phyloP scores from a whole-genome alignment of 2,113 vertebrate species.

The Trematocara marginatum region DNA sequence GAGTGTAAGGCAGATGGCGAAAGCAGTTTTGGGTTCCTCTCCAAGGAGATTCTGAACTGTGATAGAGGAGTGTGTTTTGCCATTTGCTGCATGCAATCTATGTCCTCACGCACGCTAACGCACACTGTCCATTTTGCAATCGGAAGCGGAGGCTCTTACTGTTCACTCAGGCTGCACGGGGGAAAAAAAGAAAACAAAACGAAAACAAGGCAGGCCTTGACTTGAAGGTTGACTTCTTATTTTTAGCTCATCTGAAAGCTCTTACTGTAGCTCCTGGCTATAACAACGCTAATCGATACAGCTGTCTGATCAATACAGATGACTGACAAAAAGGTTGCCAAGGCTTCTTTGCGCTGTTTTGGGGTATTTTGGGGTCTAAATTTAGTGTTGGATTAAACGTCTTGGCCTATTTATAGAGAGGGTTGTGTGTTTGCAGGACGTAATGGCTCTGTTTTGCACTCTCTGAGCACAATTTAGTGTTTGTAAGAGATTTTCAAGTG shows the following conservation, averaged over 20 bases:
- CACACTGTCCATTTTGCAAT: slow-evolving; percentile 28
- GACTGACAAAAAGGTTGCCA: slow-evolving; percentile 48
- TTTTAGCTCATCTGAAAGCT: slow-evolving; percentile 57
- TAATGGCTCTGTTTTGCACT: slow-evolving; percentile 6
- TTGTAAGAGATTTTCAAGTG: slow-evolving; percentile 42
- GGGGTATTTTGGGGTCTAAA: slow-evolving; percentile 32
- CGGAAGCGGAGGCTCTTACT: neutral
- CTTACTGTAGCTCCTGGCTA: slow-evolving; percentile 47
- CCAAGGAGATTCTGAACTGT: neutral
- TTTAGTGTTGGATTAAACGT: slow-evolving; percentile 32
- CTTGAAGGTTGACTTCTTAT: slow-evolving; percentile 42
- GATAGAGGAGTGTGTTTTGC: neutral
- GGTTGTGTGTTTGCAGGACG: neutral
- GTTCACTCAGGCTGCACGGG: neutral
- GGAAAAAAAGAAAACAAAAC: neutral
- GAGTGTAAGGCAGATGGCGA: neutral
- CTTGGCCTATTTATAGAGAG: slow-evolving; percentile 1
- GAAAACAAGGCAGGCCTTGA: slow-evolving; percentile 5
- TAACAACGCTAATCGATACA: slow-evolving; percentile 51
- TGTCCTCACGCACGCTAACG: neutral
- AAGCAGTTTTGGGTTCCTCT: neutral
- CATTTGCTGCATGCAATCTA: neutral
- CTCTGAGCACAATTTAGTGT: neutral
- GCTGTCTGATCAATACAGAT: slow-evolving; percentile 41
- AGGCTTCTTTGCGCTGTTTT: slow-evolving; percentile 47